A percentile compares a stretch with the other conserved stretches of the same genome.
phyloP scores from a whole-genome alignment of 2,888 invertebrate species.

The Luperina nickerlii region DNA sequence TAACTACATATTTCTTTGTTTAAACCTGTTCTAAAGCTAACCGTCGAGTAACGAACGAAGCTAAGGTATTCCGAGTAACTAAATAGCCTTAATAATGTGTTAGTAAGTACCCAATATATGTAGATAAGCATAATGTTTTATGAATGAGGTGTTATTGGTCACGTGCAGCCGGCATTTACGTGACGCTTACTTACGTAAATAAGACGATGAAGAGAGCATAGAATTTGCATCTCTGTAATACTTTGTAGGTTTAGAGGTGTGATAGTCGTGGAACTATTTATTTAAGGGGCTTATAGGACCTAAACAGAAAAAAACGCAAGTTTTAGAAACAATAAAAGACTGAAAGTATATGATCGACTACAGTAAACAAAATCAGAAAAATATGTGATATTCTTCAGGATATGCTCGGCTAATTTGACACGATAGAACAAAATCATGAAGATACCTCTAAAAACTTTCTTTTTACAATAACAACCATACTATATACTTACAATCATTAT shows the following conservation, averaged over 20 bases:
- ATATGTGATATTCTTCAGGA: no score
- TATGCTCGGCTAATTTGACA: no score
- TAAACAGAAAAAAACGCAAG: no score
- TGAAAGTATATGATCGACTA: no score
- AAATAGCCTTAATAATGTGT: conserved; percentile 35
- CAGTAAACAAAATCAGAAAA: no score
- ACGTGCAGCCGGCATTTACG: conserved; percentile 31
- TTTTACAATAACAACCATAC: no score
- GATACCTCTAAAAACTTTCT: no score
- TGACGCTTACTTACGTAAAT: conserved; percentile 27
- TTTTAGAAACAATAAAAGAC: no score
- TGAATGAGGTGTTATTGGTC: conserved; percentile 60
- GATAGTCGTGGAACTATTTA: not conserved
- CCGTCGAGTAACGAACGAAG: conserved; percentile 30
- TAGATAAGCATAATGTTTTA: conserved; percentile 62
- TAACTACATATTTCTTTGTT: conserved; percentile 43
- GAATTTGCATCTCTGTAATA: conserved; percentile 1
- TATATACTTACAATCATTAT: no score
- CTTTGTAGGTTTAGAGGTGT: not conserved
- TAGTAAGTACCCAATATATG: conserved; percentile 23
- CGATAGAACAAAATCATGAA: no score
- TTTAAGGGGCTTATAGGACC: not conserved
- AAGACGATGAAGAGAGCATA: conserved; percentile 3
- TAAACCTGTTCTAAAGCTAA: conserved; percentile 57
- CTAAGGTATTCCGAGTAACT: conserved; percentile 40